Evolutionary conservation across 2,113 vertebrate species (phyloP).

Genomic region (Actinemys pallida): DNA sequence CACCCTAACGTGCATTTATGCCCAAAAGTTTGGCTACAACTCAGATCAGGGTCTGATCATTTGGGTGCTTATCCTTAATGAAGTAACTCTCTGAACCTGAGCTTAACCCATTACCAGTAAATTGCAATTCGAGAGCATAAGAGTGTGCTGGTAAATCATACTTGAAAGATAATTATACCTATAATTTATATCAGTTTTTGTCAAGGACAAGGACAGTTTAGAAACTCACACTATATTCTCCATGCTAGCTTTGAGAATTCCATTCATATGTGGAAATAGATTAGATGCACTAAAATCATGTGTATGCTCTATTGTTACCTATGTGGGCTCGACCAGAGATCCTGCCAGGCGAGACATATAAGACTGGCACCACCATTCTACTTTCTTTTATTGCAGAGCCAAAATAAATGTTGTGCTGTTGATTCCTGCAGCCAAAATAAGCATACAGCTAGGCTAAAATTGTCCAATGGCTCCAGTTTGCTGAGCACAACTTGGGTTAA

Average conservation of each 20-base stretch:
- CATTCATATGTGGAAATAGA: background rate
- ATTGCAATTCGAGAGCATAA: background rate
- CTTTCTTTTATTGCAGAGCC: constrained; percentile 44
- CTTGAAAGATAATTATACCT: background rate
- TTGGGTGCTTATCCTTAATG: background rate
- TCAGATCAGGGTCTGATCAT: background rate
- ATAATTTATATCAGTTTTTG: background rate
- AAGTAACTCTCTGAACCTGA: background rate
- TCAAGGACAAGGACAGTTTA: background rate
- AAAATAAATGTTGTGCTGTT: constrained; percentile 43
- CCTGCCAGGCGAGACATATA: constrained; percentile 17
- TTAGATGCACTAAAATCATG: background rate
- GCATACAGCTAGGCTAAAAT: background rate
- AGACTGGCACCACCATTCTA: constrained; percentile 1
- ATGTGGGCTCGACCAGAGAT: background rate
- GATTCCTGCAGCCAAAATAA: constrained; percentile 66
- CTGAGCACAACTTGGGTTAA: background rate
- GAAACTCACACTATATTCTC: background rate
- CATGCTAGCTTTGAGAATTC: background rate
- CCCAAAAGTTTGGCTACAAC: background rate
- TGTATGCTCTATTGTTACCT: background rate
- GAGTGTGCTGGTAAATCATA: background rate
- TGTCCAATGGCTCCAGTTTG: background rate
- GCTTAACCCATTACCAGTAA: background rate
- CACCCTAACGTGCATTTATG: background rate